These are phyloP conservation scores for Drosophila mimetica DNA, from an alignment of 2,888 invertebrate species.

Conservation along the genomic window DNA sequence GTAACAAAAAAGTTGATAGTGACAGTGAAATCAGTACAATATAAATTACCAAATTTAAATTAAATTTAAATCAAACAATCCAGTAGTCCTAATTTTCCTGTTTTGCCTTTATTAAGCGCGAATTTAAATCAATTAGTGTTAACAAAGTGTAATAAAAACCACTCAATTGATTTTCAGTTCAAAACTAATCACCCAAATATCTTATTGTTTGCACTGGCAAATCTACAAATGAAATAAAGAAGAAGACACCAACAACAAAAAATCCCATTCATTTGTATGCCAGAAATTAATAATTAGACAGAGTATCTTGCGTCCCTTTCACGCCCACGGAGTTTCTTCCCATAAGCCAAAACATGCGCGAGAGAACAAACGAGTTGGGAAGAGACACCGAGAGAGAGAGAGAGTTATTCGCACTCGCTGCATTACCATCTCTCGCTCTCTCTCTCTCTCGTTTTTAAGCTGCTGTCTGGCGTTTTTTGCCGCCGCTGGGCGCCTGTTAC, in stretches of 20 bases:
- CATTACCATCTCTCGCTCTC: neutral
- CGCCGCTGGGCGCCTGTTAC: conserved; percentile 76
- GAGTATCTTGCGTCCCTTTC: conserved; percentile 12
- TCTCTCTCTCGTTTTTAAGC: conserved; percentile 23
- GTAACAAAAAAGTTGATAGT: too few species aligned
- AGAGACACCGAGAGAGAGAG: conserved; percentile 26
- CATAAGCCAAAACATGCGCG: conserved; percentile 63
- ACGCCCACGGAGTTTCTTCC: conserved; percentile 22
- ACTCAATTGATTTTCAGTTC: neutral
- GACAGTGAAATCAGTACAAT: too few species aligned
- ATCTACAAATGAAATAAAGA: conserved; percentile 12
- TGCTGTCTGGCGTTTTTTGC: conserved; percentile 28
- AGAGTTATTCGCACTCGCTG: conserved; percentile 18
- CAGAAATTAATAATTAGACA: conserved; percentile 53
- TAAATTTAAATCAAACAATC: too few species aligned
- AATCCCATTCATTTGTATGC: conserved; percentile 33
- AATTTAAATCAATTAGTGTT: neutral
- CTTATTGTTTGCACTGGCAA: conserved; percentile 5
- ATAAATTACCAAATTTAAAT: too few species aligned
- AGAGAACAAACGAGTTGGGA: conserved; percentile 19
- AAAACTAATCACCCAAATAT: neutral
- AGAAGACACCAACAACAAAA: conserved; percentile 30
- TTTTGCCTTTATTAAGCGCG: neutral
- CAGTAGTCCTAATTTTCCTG: too few species aligned
- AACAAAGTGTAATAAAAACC: neutral